Evolutionary conservation across 2,113 vertebrate species (phyloP), one percentile per base, ranked within the genome.

Genomic region (Heterotis niloticus): DNA sequence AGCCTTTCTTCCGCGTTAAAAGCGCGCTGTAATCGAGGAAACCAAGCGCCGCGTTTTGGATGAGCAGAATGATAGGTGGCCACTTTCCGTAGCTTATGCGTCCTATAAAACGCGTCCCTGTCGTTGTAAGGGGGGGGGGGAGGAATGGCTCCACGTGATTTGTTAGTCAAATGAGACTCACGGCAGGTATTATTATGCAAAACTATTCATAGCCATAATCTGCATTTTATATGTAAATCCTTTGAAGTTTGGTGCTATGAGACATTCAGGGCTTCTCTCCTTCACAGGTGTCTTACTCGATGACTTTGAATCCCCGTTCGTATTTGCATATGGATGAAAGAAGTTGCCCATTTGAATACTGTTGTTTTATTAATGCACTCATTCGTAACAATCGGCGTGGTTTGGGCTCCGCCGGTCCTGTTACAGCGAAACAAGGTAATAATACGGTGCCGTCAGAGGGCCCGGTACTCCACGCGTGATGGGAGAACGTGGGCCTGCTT

Each of bases 181-280:
- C 54, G 24, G 67, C 52, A 64, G n/a, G 29, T 76, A 77, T 56
- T 77, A 77, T 73, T 81, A 81, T 81, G 75, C 67, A 81, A 81
- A 81, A 34, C 75, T 71, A 71, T 81, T 77, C 75, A 77, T 75
- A 17, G 44, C 60, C 65, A 72, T 77, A 71, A 72, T 81, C 68
- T 81, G 68, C 75, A 81, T 77, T 77, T 81, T 77, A 64, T 72
- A 81, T 81, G 75, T 71, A 72, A 81, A 77, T 77, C 79, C 79
- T 65, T 81, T 81, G 68, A 77, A 81, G 80, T 81, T 65, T 65
- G 17, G 57, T 81, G 68, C 71, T 56, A 29, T 65, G 54, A 80
- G 64, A n/a, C 75, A 72, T 57, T 81, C 68, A 29, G 66, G 62
- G 57, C 67, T 1, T 18, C 59, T 81, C 57, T 64, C 34, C 69